Evolutionary conservation across 2,113 vertebrate species (phyloP), one percentile per base, ranked within the genome.

Genomic region (Falcunculus frontatus): DNA sequence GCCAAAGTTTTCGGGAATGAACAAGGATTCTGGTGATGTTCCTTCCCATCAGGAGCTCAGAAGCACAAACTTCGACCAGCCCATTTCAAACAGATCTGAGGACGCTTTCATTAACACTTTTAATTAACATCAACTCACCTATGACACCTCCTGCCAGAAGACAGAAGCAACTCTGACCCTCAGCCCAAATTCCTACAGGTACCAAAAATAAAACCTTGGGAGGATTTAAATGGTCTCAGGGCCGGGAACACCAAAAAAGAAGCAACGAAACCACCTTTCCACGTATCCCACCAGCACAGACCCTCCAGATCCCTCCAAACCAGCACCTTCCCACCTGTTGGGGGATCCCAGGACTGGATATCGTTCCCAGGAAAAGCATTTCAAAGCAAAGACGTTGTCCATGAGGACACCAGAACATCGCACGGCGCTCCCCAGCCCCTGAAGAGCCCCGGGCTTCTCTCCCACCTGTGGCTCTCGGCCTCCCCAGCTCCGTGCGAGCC

Each of bases 401-500:
- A 0, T 0, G 30, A 41, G 49, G 20, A 15, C 3, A 7, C 17
- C 26, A 2, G 33, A 7, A 53, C 41, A 4, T 5, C 2, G 5
- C 7, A 1, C 1, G 1, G 35, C 4, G 1, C 32, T 19, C 26
- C 44, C 69, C 42, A 2, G 11, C 20, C 17, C 2, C 56, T 0
- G 2, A 3, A 22, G 0, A 15, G 23, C 10, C 3, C 21, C 32
- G 6, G 23, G 74, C 29, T 49, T 55, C 16, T 17, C 70, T 46
- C 65, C 55, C 62, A 32, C 80, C 76, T 29, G 84, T 14, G 42
- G 65, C 60, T 56, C 64, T 23, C 27, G 17, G 10, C 8, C 30
- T 29, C 10, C 35, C 7, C 10, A 3, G 75, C 47, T 46, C 52
- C 13, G n/a, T 10, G 39, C 18, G 41, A 35, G 56, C 32, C 32